A percentile compares a stretch with the other conserved stretches of the same genome.
Conservation (phyloP, 2,888 invertebrate species). For the Leptothorax acervorum region DNA sequence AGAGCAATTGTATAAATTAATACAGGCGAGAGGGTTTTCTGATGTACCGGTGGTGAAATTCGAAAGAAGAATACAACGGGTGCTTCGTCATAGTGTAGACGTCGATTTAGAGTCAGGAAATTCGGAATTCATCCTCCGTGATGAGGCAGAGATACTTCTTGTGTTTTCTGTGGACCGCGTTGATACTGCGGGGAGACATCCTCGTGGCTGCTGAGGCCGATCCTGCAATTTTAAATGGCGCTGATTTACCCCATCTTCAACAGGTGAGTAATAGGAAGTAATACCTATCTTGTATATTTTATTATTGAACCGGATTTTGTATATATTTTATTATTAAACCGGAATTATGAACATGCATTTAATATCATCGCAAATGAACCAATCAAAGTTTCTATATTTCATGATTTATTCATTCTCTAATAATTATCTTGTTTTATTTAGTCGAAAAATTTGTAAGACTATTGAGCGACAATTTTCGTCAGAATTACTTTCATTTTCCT, state of each 20-base stretch:
- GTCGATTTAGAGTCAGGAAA: background rate
- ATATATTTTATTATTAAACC: background rate
- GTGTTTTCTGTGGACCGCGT: slow-evolving; percentile 75
- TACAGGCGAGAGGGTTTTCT: slow-evolving; percentile 23
- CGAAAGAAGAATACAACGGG: slow-evolving; percentile 10
- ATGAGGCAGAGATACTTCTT: slow-evolving; percentile 76
- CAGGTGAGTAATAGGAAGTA: slow-evolving; percentile 71
- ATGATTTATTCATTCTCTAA: background rate
- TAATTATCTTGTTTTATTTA: slow-evolving; percentile 1
- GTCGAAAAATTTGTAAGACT: background rate
- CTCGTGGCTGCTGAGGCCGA: slow-evolving; percentile 78
- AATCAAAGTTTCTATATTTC: background rate
- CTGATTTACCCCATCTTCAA: slow-evolving; percentile 74
- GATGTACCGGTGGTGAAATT: slow-evolving; percentile 69
- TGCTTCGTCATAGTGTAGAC: slow-evolving; percentile 33
- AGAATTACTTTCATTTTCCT: slow-evolving; percentile 36
- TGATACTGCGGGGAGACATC: slow-evolving; percentile 68
- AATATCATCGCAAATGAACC: background rate
- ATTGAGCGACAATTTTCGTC: slow-evolving; percentile 1
- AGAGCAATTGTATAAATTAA: slow-evolving; percentile 27
- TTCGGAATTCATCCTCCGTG: slow-evolving; percentile 43
- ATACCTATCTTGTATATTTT: background rate
- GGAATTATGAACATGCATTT: background rate
- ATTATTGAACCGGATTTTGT: background rate
- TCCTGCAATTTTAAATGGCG: slow-evolving; percentile 72